Evolutionary conservation across 2,888 invertebrate genomes (phyloP).

Genomic region (Hymenopus coronatus): DNA sequence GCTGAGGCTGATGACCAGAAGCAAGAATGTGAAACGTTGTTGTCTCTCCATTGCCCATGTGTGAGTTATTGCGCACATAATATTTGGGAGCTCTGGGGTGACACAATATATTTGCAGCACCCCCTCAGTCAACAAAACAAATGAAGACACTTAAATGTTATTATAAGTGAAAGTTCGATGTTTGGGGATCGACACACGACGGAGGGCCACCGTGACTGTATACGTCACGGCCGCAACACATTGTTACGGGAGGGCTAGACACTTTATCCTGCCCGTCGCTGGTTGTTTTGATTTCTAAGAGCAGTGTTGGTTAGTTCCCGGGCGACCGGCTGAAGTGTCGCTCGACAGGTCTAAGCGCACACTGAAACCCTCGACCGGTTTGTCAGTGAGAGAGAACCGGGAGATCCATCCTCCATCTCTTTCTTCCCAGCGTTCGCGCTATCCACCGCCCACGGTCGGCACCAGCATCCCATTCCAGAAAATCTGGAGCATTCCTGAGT

Average conservation of each 20-base stretch:
- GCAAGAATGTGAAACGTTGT: background rate
- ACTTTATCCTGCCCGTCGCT: background rate
- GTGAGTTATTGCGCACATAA: background rate
- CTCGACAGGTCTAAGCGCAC: slow-evolving; percentile 5
- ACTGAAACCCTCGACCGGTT: background rate
- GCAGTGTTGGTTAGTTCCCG: background rate
- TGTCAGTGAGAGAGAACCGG: background rate
- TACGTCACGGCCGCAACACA: background rate
- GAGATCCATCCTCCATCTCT: slow-evolving; percentile 4
- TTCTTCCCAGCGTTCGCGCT: background rate
- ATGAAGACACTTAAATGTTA: background rate
- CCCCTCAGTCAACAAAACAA: background rate
- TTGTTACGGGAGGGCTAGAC: background rate
- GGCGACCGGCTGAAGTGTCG: background rate
- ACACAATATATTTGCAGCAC: background rate
- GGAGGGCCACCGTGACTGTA: background rate
- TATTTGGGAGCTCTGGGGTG: background rate
- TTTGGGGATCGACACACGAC: background rate
- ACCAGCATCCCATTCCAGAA: slow-evolving; percentile 7
- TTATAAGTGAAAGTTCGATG: background rate
- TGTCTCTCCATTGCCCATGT: background rate
- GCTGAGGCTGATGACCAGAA: background rate
- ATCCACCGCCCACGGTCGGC: background rate
- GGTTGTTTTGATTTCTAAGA: background rate
- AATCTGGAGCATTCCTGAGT: background rate